phyloP scores from a whole-genome alignment of 1,140 invertebrate genomes.

The Parasteatoda tepidariorum region DNA sequence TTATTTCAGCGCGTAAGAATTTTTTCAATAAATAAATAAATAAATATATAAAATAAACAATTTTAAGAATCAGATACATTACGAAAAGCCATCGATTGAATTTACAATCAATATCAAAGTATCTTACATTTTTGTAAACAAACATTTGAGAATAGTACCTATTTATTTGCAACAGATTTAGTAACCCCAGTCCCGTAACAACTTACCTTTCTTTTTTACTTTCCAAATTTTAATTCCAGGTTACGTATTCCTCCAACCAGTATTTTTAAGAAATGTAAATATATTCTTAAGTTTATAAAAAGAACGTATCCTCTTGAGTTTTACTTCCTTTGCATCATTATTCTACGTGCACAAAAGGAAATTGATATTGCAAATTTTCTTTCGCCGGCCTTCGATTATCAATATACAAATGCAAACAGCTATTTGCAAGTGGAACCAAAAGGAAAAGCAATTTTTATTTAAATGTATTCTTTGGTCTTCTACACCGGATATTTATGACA shows the following conservation, averaged over 20 bases:
- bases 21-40: too few relatives aligned
- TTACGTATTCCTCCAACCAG: background rate
- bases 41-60: too few relatives aligned
- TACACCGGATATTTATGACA: background rate
- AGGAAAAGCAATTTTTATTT: background rate
- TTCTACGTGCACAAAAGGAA: background rate
- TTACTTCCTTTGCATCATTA: background rate
- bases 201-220: too few relatives aligned
- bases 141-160: too few relatives aligned
- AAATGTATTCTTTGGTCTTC: background rate
- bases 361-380: background rate
- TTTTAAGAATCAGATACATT: too few relatives aligned
- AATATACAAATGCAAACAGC: background rate
- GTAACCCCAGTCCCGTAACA: too few relatives aligned
- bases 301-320: background rate
- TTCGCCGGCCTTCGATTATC: background rate
- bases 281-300: background rate
- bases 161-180: too few relatives aligned
- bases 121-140: too few relatives aligned
- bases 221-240: background rate
- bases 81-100: too few relatives aligned
- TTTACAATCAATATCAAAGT: too few relatives aligned
- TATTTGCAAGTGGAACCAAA: background rate
- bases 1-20: too few relatives aligned
- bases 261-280: background rate